These are phyloP conservation scores for Nasonovia ribisnigri DNA, from an alignment of 2,888 invertebrate species.

Conservation along the genomic window DNA sequence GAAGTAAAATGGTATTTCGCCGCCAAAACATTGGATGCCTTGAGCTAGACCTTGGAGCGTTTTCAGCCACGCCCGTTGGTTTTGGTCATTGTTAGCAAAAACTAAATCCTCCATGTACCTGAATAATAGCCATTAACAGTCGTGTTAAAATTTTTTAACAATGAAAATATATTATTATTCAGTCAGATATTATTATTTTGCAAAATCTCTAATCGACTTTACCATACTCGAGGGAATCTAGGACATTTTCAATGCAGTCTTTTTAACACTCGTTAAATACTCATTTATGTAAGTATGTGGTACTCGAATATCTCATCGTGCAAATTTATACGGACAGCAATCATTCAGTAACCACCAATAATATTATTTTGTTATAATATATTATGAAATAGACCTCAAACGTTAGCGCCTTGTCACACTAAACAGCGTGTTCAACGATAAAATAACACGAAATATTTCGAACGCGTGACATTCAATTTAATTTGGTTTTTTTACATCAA, in stretches of 20 bases:
- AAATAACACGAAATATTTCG: too few species aligned
- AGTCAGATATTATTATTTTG: background rate
- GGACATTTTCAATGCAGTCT: background rate
- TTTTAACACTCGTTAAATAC: too few species aligned
- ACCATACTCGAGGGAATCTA: background rate
- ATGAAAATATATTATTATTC: background rate
- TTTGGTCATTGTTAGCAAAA: background rate
- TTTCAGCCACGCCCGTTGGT: constrained; percentile 75
- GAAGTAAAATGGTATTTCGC: constrained; percentile 90
- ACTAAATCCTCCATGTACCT: constrained; percentile 78
- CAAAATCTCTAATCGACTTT: background rate
- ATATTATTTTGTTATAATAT: background rate
- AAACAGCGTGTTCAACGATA: too few species aligned
- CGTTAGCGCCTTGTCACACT: background rate
- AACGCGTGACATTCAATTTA: too few species aligned
- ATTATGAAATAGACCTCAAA: background rate
- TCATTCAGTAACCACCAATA: background rate
- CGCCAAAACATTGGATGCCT: constrained; percentile 84
- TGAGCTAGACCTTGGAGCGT: constrained; percentile 82
- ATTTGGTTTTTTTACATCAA: too few species aligned
- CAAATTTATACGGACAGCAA: background rate
- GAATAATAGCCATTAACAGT: background rate
- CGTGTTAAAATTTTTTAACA: background rate
- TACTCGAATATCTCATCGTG: background rate
- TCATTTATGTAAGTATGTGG: background rate